A percentile compares a stretch with the other conserved stretches of the same genome.
These are phyloP conservation scores for Gobio occitaniae DNA, from an alignment of 2,797 vertebrate genomes.

Conservation along the genomic window DNA sequence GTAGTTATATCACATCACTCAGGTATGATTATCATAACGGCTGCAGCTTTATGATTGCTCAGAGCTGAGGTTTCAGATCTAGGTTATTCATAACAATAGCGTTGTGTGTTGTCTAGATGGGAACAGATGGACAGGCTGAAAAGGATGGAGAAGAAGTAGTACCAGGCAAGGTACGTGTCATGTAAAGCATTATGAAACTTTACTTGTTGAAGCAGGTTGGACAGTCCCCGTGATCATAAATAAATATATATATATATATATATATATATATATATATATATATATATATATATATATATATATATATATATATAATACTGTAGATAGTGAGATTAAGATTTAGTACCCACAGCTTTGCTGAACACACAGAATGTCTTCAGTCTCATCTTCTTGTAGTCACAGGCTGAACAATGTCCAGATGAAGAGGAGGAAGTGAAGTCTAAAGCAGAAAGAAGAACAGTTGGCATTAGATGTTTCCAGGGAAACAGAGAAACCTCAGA, in stretches of 20 bases:
- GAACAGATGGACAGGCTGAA: constrained; percentile 53
- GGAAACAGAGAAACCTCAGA: constrained; percentile 49
- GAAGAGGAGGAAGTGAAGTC: constrained; percentile 52
- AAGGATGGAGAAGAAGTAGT: constrained; percentile 36
- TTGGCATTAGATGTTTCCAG: constrained; percentile 58
- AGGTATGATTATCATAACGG: neutral
- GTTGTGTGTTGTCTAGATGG: constrained; percentile 54
- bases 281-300: no score
- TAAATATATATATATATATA: neutral
- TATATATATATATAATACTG: no score
- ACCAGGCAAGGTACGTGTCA: constrained; percentile 44
- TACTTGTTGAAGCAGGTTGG: neutral
- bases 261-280: no score
- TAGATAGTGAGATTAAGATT: neutral
- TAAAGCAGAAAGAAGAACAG: constrained; percentile 47
- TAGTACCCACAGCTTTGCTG: neutral
- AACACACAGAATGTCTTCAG: neutral
- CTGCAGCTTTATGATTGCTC: neutral
- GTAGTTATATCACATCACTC: neutral
- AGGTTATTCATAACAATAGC: neutral
- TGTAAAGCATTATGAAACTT: neutral
- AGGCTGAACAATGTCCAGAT: constrained; percentile 36
- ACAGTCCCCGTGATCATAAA: neutral
- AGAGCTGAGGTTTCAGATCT: neutral
- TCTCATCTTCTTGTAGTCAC: constrained; percentile 1